These are phyloP conservation scores for Conger conger DNA, from an alignment of 2,113 vertebrate genomes.

Conservation along the genomic window DNA sequence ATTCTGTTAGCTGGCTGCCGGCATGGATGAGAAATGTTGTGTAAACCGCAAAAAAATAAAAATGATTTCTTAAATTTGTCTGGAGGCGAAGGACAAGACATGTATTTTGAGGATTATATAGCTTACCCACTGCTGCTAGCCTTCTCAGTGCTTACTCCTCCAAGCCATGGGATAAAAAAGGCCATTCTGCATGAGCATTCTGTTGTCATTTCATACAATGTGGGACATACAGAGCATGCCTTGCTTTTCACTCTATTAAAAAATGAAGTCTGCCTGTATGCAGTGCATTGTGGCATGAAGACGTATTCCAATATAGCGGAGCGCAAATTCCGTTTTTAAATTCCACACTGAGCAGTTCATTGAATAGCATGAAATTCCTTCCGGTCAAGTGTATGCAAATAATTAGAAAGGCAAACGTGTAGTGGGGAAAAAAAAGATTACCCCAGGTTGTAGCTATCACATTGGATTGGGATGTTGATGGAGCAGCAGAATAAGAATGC, in stretches of 20 bases:
- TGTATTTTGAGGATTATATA: too few relatives aligned
- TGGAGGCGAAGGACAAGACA: too few relatives aligned
- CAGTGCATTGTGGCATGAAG: not conserved
- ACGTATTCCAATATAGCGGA: not conserved
- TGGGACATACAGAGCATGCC: not conserved
- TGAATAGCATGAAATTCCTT: not conserved
- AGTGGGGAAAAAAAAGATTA: not conserved
- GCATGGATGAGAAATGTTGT: too few relatives aligned
- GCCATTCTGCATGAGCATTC: too few relatives aligned
- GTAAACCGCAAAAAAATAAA: too few relatives aligned
- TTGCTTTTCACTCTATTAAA: not conserved
- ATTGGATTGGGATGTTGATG: not conserved
- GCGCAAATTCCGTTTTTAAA: not conserved
- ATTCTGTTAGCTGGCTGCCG: too few relatives aligned
- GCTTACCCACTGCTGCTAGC: too few relatives aligned
- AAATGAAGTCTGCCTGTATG: not conserved
- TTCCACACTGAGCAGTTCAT: not conserved
- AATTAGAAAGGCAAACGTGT: not conserved
- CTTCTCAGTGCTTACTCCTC: too few relatives aligned
- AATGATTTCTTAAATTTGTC: too few relatives aligned
- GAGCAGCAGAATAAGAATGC: not conserved
- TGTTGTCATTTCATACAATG: too few relatives aligned
- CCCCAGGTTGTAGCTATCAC: constrained; percentile 1
- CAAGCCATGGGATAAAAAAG: too few relatives aligned
- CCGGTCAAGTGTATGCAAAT: not conserved